Conservation (phyloP, 2,113 vertebrate species). For the Otolemur garnettii region DNA sequence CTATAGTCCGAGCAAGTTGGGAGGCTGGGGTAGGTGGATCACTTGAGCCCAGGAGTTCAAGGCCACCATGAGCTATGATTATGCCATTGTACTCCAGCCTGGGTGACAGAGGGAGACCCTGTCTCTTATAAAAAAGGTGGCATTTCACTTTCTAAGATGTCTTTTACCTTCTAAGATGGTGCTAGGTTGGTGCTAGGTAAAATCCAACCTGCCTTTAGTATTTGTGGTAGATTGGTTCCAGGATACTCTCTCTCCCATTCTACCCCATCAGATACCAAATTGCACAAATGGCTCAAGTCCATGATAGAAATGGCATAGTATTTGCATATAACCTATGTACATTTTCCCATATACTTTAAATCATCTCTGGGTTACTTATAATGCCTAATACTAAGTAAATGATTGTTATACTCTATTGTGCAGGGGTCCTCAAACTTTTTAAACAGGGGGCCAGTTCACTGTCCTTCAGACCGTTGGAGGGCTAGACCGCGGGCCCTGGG, state of each 20-base stretch:
- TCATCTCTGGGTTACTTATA: not conserved
- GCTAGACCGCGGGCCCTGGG: no score
- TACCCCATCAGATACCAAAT: not conserved
- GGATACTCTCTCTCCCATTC: not conserved
- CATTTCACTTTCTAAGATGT: not conserved
- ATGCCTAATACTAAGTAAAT: not conserved
- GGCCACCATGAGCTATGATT: no score
- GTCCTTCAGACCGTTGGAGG: no score
- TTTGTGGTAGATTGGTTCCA: not conserved
- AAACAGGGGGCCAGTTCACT: no score
- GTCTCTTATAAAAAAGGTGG: no score
- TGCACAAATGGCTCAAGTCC: not conserved
- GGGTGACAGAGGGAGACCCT: no score
- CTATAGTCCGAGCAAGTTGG: no score
- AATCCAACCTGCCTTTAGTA: not conserved
- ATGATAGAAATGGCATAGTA: not conserved
- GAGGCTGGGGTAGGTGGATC: no score
- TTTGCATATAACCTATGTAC: not conserved
- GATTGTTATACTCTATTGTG: not conserved
- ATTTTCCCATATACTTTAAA: not conserved
- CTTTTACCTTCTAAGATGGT: not conserved
- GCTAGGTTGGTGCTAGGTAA: not conserved
- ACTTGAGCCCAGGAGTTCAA: no score
- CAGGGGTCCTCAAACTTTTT: no score
- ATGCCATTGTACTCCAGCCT: no score